phyloP scores from a whole-genome alignment of 1,140 invertebrate species.

The Brachionus rubens region DNA sequence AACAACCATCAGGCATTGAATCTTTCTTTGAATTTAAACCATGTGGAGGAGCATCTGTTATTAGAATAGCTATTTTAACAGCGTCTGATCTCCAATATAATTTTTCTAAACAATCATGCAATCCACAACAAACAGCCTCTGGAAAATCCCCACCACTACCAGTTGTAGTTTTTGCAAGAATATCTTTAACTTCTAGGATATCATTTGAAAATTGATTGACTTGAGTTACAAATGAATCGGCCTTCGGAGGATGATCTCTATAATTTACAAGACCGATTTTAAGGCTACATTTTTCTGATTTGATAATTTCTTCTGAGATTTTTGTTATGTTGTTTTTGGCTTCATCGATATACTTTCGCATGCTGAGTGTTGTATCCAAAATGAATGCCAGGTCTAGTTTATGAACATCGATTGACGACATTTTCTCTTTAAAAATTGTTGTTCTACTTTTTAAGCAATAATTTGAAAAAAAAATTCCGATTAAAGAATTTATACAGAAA shows the following conservation, averaged over 20 bases:
- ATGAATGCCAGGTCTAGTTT: constrained; percentile 54
- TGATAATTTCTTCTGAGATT: constrained; percentile 54
- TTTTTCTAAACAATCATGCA: constrained; percentile 52
- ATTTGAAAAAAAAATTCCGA: too few relatives aligned
- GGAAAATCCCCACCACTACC: constrained; percentile 52
- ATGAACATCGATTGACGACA: too few relatives aligned
- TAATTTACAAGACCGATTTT: constrained; percentile 54
- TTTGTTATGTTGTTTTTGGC: constrained; percentile 52
- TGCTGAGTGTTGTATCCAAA: constrained; percentile 54
- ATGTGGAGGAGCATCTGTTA: constrained; percentile 55
- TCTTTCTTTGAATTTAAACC: constrained; percentile 49
- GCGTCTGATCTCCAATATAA: constrained; percentile 52
- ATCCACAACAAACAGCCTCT: constrained; percentile 54
- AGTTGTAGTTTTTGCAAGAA: constrained; percentile 50
- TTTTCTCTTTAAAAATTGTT: too few relatives aligned
- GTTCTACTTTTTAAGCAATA: too few relatives aligned
- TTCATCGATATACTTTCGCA: constrained; percentile 52
- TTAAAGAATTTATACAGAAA: too few relatives aligned
- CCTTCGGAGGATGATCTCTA: constrained; percentile 53
- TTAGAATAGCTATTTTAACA: constrained; percentile 53
- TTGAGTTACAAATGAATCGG: constrained; percentile 51
- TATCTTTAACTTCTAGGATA: constrained; percentile 51
- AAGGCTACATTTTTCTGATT: constrained; percentile 52
- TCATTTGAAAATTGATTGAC: constrained; percentile 53
- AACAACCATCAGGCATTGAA: constrained; percentile 49